Conservation (phyloP, 2,888 invertebrate species). For the Drosophila emarginata region DNA sequence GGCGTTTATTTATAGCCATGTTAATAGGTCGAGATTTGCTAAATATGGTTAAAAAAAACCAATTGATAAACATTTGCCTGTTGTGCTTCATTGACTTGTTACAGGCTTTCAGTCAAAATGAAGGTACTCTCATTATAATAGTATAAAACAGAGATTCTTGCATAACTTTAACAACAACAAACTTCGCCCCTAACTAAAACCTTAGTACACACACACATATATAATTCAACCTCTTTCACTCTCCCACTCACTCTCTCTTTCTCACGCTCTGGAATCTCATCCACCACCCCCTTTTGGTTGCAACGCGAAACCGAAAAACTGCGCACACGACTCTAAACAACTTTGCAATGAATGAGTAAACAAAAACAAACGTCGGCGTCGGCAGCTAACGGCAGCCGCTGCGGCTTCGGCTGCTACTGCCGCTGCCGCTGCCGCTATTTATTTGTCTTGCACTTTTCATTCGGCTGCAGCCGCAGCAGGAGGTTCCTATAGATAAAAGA, state of each 20-base stretch:
- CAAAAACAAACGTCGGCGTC: slow-evolving; percentile 70
- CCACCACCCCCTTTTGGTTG: slow-evolving; percentile 17
- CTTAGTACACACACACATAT: slow-evolving; percentile 1
- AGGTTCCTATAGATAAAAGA: slow-evolving; percentile 14
- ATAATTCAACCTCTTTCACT: background rate
- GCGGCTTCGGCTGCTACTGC: slow-evolving; percentile 21
- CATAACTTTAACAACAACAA: slow-evolving; percentile 58
- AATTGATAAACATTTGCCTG: background rate
- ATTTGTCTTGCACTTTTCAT: slow-evolving; percentile 70
- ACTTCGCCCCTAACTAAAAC: slow-evolving; percentile 13
- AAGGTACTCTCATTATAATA: background rate
- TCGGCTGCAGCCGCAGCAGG: slow-evolving; percentile 31
- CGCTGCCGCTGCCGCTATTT: slow-evolving; percentile 43
- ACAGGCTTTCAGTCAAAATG: background rate
- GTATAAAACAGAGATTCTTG: slow-evolving; percentile 54
- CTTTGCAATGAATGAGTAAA: slow-evolving; percentile 75
- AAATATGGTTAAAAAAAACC: no score
- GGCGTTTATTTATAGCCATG: no score
- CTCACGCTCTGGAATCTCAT: background rate
- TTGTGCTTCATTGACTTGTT: background rate
- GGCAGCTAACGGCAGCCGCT: slow-evolving; percentile 34
- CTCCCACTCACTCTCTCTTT: background rate
- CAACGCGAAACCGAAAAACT: slow-evolving; percentile 20
- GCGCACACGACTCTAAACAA: slow-evolving; percentile 67
- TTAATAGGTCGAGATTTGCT: no score